Evolutionary conservation across 2,113 vertebrate genomes (phyloP), one percentile per base, ranked within the genome.

Genomic region (Urocitellus parryii): DNA sequence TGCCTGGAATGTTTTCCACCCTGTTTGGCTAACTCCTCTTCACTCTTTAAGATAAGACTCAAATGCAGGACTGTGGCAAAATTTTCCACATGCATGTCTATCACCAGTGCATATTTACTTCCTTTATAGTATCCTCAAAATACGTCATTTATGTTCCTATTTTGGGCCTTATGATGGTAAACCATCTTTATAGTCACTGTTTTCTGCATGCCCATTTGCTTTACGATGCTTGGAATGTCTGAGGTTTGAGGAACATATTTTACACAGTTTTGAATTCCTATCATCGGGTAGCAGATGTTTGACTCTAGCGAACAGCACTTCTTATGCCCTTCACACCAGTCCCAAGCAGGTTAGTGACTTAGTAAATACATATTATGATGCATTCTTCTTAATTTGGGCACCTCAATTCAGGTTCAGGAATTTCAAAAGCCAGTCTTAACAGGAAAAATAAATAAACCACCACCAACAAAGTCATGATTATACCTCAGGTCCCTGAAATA

Each of bases 281-380:
- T 34, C 24, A n/a, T 42, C 9, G 58, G 29, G n/a, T 16, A 20
- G 34, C 32, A 2, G 51, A 53, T 53, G 32, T 22, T 27, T 93
- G 56, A 1, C 27, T 32, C 12, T 42, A 27, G 8, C 0, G 10
- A 37, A 48, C 0, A 27, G 0, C 1, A 5, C 8, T 67, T 16
- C 37, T 51, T 67, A 48, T 42, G 56, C 14, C 10, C 3, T 16
- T 8, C 81, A 11, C 39, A 39, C 4, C 32, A 91, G 42, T 39
- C 0, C 27, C 22, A 42, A 67, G 20, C 17, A 73, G 12, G n/a
- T 29, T 39, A 74, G 32, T 76, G 61, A 56, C 79, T 90, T 27
- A 51, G 14, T 13, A 67, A 76, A 1, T 82, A 12, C 7, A 20
- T 29, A 37, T 58, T 91, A 11, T 24, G 6, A 72, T 22, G 1